These are phyloP conservation scores for Sogatella furcifera DNA, from an alignment of 1,140 invertebrate genomes.

Conservation along the genomic window DNA sequence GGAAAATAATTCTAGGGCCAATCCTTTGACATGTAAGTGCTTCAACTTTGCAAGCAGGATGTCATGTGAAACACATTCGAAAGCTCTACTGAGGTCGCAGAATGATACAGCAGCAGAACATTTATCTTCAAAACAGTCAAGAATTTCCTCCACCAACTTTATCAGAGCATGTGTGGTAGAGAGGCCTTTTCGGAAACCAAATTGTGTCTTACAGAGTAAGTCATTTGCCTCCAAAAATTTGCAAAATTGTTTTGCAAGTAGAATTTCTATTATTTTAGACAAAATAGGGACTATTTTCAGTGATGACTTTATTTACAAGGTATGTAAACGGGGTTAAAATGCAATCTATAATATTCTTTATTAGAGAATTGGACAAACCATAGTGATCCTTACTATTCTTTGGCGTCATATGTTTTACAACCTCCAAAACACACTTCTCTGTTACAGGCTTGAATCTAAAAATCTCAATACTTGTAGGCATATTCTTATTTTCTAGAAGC, in stretches of 20 bases:
- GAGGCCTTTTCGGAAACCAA: conserved; percentile 3
- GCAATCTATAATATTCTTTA: background rate
- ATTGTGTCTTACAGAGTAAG: conserved; percentile 1
- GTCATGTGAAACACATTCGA: too few relatives aligned
- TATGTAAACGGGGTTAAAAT: conserved; percentile 1
- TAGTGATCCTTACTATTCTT: conserved; percentile 3
- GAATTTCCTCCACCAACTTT: background rate
- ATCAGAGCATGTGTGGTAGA: conserved; percentile 2
- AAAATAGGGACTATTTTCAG: conserved; percentile 1
- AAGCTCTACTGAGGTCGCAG: too few relatives aligned
- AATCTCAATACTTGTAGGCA: background rate
- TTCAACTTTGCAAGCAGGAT: too few relatives aligned
- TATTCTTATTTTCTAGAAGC: background rate
- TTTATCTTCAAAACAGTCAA: background rate
- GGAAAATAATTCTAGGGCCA: too few relatives aligned
- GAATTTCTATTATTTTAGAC: background rate
- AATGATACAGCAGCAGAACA: too few relatives aligned
- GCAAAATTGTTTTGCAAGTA: background rate
- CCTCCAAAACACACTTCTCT: conserved; percentile 2
- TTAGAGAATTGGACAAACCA: background rate
- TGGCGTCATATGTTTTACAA: conserved; percentile 2
- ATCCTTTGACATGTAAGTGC: too few relatives aligned
- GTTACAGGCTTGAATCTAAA: conserved; percentile 5
- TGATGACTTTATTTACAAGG: background rate
- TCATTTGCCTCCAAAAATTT: background rate